These are phyloP conservation scores for Noctilio leporinus DNA, from an alignment of 2,113 vertebrate species.

Conservation along the genomic window DNA sequence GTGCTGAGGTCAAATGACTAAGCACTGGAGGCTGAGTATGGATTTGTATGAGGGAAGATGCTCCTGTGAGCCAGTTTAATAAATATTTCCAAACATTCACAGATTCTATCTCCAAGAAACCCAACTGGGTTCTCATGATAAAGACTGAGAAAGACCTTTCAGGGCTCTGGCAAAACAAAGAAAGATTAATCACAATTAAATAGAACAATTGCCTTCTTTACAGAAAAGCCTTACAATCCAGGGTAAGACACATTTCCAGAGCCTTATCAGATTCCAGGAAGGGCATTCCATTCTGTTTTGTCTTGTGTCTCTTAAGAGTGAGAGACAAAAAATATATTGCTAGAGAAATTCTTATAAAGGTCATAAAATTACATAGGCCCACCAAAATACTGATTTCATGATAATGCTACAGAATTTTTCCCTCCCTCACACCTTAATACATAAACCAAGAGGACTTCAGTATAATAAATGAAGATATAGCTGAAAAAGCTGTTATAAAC, in stretches of 20 bases:
- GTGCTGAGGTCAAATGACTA: neutral
- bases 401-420: neutral
- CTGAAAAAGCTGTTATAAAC: neutral
- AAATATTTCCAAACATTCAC: neutral
- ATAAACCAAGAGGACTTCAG: neutral
- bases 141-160: neutral
- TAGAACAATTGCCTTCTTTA: neutral
- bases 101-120: neutral
- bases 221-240: neutral
- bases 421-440: neutral
- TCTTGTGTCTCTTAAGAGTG: neutral
- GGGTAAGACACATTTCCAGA: neutral
- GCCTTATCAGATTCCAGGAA: neutral
- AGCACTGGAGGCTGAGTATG: neutral
- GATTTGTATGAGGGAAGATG: neutral
- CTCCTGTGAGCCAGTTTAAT: neutral
- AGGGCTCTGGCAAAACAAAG: neutral
- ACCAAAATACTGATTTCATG: neutral
- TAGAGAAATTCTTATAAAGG: neutral
- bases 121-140: neutral
- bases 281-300: neutral
- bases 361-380: neutral
- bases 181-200: neutral
- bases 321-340: neutral
- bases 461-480: neutral